Evolutionary conservation across 2,888 invertebrate genomes (phyloP).

Genomic region (Tetropium fuscum): DNA sequence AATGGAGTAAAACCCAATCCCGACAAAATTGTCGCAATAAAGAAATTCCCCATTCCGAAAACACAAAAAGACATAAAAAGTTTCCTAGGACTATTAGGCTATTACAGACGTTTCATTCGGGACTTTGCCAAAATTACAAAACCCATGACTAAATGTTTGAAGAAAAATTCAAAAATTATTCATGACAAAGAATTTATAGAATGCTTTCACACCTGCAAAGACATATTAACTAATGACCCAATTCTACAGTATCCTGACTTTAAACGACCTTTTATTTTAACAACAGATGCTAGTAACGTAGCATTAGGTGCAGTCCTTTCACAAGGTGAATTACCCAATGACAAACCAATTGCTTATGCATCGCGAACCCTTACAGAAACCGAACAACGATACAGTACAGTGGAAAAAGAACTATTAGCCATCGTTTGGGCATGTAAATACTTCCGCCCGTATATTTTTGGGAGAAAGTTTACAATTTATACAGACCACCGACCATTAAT

Average conservation of each 20-base stretch:
- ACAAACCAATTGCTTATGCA: slow-evolving; percentile 38
- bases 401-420: neutral
- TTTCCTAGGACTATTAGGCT: slow-evolving; percentile 41
- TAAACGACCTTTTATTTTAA: slow-evolving; percentile 29
- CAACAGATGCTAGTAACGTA: slow-evolving; percentile 17
- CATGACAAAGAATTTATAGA: too few species aligned
- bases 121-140: slow-evolving; percentile 33
- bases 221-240: slow-evolving; percentile 19
- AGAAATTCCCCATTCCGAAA: slow-evolving; percentile 35
- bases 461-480: slow-evolving; percentile 9
- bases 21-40: slow-evolving; percentile 13
- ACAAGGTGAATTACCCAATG: too few species aligned
- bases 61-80: slow-evolving; percentile 47
- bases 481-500: slow-evolving; percentile 38
- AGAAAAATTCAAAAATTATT: slow-evolving; percentile 22
- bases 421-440: neutral
- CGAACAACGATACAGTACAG: slow-evolving; percentile 15
- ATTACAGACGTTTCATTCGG: slow-evolving; percentile 39
- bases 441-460: neutral
- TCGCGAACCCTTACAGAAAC: slow-evolving; percentile 34
- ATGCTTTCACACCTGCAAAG: slow-evolving; percentile 28
- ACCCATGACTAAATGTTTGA: slow-evolving; percentile 32
- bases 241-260: slow-evolving; percentile 7
- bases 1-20: slow-evolving; percentile 24
- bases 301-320: slow-evolving; percentile 40